Evolutionary conservation across 2,888 invertebrate species (phyloP).

Genomic region (Nomada hirtipes): DNA sequence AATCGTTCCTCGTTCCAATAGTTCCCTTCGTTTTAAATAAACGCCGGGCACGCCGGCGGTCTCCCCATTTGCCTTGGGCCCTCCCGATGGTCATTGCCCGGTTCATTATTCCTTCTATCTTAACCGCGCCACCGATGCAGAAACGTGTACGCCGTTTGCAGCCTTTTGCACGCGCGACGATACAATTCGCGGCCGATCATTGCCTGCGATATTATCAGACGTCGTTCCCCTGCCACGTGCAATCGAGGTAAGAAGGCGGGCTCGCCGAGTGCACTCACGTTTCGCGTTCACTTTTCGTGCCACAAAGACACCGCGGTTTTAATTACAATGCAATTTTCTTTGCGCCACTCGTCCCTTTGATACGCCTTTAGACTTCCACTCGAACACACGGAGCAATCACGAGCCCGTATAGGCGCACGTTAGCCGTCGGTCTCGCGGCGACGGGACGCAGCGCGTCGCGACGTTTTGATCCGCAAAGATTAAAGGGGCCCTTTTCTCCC

Average conservation of each 20-base stretch:
- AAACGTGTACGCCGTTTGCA: not conserved
- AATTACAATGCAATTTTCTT: conserved; percentile 84
- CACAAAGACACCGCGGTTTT: conserved; percentile 73
- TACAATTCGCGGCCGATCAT: conserved; percentile 34
- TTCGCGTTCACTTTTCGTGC: conserved; percentile 24
- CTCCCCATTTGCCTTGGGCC: not conserved
- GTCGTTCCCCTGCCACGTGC: not conserved
- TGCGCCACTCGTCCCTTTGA: conserved; percentile 79
- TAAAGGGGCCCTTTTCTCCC: conserved; percentile 78
- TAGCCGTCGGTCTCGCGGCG: conserved; percentile 47
- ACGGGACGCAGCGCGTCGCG: conserved; percentile 44
- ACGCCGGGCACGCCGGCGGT: not conserved
- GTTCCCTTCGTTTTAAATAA: conserved; percentile 65
- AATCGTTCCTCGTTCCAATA: conserved; percentile 65
- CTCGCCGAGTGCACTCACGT: conserved; percentile 13
- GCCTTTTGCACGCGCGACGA: not conserved
- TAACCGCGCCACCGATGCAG: not conserved
- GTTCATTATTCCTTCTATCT: not conserved
- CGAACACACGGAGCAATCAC: conserved; percentile 83
- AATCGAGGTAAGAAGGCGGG: not conserved
- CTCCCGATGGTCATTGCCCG: not conserved
- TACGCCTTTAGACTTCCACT: conserved; percentile 82
- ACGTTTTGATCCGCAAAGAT: conserved; percentile 83
- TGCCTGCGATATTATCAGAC: conserved; percentile 19
- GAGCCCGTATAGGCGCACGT: conserved; percentile 68